Evolutionary conservation across 2,888 invertebrate genomes (phyloP), one percentile per base, ranked within the genome.

Genomic region (Dynastes hyllus): DNA sequence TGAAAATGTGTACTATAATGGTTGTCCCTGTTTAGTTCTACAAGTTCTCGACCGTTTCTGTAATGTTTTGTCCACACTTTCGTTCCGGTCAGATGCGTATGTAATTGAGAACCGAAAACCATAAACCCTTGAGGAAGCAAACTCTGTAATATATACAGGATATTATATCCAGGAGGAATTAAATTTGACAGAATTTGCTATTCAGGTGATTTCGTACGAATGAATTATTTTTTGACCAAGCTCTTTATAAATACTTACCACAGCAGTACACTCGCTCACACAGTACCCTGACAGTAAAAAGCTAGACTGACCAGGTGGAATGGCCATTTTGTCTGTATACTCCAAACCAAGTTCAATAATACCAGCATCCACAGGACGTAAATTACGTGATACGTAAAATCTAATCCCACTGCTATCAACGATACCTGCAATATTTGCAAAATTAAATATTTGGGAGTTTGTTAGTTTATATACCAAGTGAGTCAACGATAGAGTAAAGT

Each of bases 1-100:
- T 99, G 99, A 89, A 98, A 99, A 90, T 99, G 98, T 0, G 98
- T 96, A 78, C 97, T 98, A 89, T 97, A 99, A 89, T 98, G 99
- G 88, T 96, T 92, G 88, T 99, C 99, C 80, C 94, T 91, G 89
- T 99, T 98, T 16, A 99, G 89, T 83, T 93, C 91, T 0, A 94
- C 93, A 66, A 98, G 89, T 88, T 98, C 98, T 13, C 92, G 90
- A 1, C 96, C 96, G 81, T 93, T 92, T 13, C 98, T 92, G 70
- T 95, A 92, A 87, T 98, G 98, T 65, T 96, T 92, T 0, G 98
- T 99, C 87, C 93, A 91, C 0, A 98, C 95, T 80, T 94, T 92
- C 0, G 92, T 92, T 0, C 99, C 99, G 0, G 97, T 96, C 84
- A 98, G 89, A 89, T 99, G 99, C 0, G 99, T 98, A 89, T 99